These are phyloP conservation scores for Podiceps cristatus DNA, from an alignment of 2,113 vertebrate species.

Conservation along the genomic window DNA sequence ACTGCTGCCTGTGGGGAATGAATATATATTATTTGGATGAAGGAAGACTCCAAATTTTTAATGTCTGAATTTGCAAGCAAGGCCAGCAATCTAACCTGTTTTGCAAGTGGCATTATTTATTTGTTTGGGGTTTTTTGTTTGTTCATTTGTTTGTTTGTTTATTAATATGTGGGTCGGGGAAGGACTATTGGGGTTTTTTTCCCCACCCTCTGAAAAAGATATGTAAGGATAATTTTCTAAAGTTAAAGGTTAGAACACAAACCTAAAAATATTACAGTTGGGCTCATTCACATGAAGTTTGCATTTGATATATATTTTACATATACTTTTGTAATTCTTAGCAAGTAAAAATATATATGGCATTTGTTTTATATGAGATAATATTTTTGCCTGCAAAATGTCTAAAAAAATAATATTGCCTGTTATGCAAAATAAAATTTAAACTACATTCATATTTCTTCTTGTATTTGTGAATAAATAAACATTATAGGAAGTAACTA, in stretches of 20 bases:
- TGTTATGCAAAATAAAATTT: not conserved
- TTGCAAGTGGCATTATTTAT: not conserved
- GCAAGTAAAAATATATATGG: not conserved
- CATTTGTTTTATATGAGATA: not conserved
- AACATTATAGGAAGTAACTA: not conserved
- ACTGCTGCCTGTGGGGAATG: constrained; percentile 80
- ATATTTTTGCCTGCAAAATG: not conserved
- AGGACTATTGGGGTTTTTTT: not conserved
- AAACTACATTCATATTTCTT: not conserved
- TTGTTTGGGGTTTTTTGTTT: not conserved
- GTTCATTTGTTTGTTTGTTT: not conserved
- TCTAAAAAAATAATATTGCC: not conserved
- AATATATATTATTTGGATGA: constrained; percentile 78
- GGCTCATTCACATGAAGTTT: not conserved
- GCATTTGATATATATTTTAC: not conserved
- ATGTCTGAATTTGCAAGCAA: constrained; percentile 55
- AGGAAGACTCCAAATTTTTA: constrained; percentile 65
- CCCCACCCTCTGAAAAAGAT: not conserved
- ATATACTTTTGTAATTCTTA: not conserved
- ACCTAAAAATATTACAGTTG: not conserved
- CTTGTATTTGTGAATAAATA: not conserved
- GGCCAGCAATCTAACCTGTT: constrained; percentile 13
- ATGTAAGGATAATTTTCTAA: not conserved
- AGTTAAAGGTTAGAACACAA: not conserved
- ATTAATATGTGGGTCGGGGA: not conserved